phyloP scores from a whole-genome alignment of 92 coral and sea anemone species.

The Porites cylindrica region DNA sequence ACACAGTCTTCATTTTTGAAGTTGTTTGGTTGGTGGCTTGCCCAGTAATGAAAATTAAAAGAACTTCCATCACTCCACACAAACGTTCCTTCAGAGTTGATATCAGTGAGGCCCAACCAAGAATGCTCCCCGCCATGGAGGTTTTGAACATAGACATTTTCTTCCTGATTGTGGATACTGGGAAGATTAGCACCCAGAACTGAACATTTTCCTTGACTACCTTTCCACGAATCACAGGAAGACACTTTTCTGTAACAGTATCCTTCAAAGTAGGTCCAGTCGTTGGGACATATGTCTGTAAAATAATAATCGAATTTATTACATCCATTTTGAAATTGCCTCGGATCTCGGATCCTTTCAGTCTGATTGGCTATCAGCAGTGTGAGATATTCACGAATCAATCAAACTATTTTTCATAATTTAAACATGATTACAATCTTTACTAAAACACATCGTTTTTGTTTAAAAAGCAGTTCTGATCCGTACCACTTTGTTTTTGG shows the following conservation, averaged over 20 bases:
- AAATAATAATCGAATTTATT: background rate
- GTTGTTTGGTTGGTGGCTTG: slow-evolving; percentile 20
- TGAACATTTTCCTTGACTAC: slow-evolving; percentile 1
- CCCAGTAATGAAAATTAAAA: slow-evolving; percentile 17
- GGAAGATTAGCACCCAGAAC: slow-evolving; percentile 25
- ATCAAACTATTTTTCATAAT: too few species aligned
- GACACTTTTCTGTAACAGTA: slow-evolving; percentile 33
- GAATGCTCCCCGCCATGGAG: slow-evolving; percentile 12
- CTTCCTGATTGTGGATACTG: slow-evolving; percentile 34
- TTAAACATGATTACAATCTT: too few species aligned
- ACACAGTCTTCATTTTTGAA: slow-evolving; percentile 17
- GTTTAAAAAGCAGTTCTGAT: too few species aligned
- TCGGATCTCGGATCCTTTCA: background rate
- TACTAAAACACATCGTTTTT: too few species aligned
- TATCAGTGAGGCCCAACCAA: slow-evolving; percentile 35
- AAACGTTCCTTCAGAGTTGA: slow-evolving; percentile 19
- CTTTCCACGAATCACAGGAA: slow-evolving; percentile 12
- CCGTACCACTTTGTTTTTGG: too few species aligned
- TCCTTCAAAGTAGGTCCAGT: slow-evolving; percentile 22
- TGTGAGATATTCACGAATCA: too few species aligned
- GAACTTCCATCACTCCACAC: slow-evolving; percentile 20
- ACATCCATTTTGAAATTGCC: too few species aligned
- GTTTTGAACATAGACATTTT: slow-evolving; percentile 19
- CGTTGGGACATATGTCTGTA: slow-evolving; percentile 2
- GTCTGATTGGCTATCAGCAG: background rate